These are phyloP conservation scores for Cygnus olor DNA, from an alignment of 2,797 vertebrate genomes.

Conservation along the genomic window DNA sequence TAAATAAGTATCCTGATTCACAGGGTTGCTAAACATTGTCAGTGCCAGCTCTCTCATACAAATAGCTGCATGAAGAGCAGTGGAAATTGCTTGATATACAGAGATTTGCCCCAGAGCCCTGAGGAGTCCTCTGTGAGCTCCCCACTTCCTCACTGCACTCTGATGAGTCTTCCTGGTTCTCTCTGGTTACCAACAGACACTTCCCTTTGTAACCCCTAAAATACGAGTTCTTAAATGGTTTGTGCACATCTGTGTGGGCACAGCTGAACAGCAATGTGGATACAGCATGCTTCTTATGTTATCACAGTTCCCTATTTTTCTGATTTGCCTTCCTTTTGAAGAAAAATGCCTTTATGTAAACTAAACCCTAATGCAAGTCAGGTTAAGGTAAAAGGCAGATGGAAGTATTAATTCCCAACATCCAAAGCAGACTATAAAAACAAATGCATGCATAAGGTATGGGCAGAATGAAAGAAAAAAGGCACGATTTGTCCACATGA, in stretches of 20 bases:
- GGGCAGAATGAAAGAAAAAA: neutral
- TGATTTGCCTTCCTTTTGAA: neutral
- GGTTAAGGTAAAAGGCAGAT: neutral
- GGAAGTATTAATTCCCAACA: neutral
- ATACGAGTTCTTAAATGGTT: neutral
- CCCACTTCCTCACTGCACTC: neutral
- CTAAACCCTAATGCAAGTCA: neutral
- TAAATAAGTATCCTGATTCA: neutral
- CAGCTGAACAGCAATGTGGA: neutral
- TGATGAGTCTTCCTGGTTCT: neutral
- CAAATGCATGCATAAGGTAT: neutral
- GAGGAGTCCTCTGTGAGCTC: neutral
- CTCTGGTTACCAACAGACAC: neutral
- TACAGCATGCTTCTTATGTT: neutral
- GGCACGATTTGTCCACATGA: neutral
- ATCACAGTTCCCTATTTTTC: neutral
- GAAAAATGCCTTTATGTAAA: neutral
- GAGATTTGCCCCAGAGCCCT: neutral
- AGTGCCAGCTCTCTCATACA: neutral
- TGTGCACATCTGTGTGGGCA: neutral
- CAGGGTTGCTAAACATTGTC: neutral
- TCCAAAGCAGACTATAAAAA: neutral
- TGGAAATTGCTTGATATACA: neutral
- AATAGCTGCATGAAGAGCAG: neutral
- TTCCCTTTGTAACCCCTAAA: neutral